Percentiles rank a stretch among this genome's conserved stretches.
These are phyloP conservation scores for Ceramica pisi DNA, from an alignment of 2,888 invertebrate species.

Conservation along the genomic window DNA sequence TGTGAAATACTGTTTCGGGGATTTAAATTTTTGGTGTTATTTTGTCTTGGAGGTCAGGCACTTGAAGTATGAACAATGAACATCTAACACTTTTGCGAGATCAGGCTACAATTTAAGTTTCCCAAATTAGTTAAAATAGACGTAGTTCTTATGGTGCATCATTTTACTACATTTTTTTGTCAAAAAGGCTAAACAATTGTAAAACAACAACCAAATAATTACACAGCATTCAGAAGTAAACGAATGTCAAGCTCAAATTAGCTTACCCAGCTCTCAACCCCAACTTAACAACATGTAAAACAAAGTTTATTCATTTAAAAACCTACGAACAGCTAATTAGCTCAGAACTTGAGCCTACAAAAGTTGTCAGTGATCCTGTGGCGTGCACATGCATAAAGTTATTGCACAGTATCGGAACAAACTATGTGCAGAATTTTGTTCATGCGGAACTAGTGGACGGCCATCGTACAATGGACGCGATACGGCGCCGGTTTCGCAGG, in stretches of 20 bases:
- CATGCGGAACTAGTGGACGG: constrained; percentile 72
- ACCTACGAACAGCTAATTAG: constrained; percentile 44
- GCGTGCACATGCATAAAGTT: constrained; percentile 53
- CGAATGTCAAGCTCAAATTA: not conserved
- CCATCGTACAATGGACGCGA: constrained; percentile 77
- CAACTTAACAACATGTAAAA: constrained; percentile 9
- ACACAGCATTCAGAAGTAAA: not conserved
- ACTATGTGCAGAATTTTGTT: constrained; percentile 75
- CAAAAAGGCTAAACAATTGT: too few species aligned
- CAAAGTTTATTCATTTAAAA: constrained; percentile 32
- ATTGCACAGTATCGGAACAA: constrained; percentile 61
- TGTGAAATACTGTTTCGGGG: constrained; percentile 15
- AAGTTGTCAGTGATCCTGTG: constrained; percentile 49
- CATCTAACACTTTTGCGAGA: not conserved
- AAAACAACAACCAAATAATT: not conserved
- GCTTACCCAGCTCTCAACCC: not conserved
- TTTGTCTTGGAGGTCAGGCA: constrained; percentile 1
- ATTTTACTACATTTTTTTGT: too few species aligned
- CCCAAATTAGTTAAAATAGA: too few species aligned
- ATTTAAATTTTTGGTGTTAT: constrained; percentile 16
- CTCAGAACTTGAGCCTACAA: constrained; percentile 41
- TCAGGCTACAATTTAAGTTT: too few species aligned
- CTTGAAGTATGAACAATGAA: constrained; percentile 33
- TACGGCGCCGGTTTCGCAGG: constrained; percentile 78
- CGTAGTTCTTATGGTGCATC: too few species aligned